phyloP scores from a whole-genome alignment of 1,140 invertebrate genomes.

The Drosophila pseudoananassae region DNA sequence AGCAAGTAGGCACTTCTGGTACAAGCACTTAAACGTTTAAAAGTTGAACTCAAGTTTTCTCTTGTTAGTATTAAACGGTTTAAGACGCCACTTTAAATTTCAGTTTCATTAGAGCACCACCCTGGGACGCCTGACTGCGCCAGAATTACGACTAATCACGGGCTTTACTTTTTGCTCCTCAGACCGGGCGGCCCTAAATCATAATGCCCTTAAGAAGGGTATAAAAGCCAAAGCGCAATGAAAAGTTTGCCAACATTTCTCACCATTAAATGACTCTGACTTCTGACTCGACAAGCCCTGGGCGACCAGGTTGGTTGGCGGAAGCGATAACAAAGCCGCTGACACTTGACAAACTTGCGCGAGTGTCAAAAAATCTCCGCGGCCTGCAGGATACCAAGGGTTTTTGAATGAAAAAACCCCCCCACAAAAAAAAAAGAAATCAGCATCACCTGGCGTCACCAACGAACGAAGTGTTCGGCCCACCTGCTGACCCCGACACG shows the following conservation, averaged over 20 bases:
- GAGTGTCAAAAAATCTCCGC: conserved; percentile 50
- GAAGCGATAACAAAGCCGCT: conserved; percentile 82
- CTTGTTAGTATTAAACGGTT: not conserved
- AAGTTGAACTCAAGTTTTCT: not conserved
- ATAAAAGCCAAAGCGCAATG: conserved; percentile 42
- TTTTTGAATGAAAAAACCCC: not conserved
- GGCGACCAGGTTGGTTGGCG: conserved; percentile 61
- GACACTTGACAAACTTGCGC: conserved; percentile 80
- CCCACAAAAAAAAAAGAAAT: conserved; percentile 11
- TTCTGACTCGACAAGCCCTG: conserved; percentile 32
- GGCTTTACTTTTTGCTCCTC: conserved; percentile 4
- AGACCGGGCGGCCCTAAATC: not conserved
- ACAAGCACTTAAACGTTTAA: not conserved
- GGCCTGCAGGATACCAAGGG: not conserved
- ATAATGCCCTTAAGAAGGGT: conserved; percentile 35
- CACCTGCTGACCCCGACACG: conserved; percentile 42
- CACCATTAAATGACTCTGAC: conserved; percentile 63
- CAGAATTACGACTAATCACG: conserved; percentile 33
- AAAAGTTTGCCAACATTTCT: conserved; percentile 75
- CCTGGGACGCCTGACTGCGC: not conserved
- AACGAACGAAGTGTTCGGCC: conserved; percentile 37
- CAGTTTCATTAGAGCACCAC: conserved; percentile 1
- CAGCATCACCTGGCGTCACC: conserved; percentile 40
- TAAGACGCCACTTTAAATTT: not conserved
- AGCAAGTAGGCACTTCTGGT: not conserved